A percentile compares a stretch with the other conserved stretches of the same genome.
These are phyloP conservation scores for Camptogramma bilineatum DNA, from an alignment of 2,888 invertebrate species.

Conservation along the genomic window DNA sequence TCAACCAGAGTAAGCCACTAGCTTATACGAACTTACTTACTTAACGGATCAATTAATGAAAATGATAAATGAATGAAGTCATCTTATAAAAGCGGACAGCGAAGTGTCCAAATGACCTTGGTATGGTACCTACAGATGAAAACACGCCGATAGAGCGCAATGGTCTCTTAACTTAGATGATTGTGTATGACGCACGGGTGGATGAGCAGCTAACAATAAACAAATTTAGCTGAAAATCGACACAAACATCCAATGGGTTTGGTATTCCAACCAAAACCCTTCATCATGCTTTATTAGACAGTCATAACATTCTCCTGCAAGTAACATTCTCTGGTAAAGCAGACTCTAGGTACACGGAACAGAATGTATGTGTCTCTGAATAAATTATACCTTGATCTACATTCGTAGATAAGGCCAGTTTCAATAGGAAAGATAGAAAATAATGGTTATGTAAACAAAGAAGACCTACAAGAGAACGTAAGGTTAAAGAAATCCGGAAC, in stretches of 20 bases:
- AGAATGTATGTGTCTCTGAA: background rate
- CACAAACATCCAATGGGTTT: no score
- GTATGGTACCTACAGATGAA: slow-evolving; percentile 49
- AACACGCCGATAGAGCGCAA: slow-evolving; percentile 51
- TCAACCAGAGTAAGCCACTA: no score
- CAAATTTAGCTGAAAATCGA: background rate
- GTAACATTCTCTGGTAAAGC: background rate
- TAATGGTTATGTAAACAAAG: slow-evolving; percentile 1
- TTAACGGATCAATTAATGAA: slow-evolving; percentile 51
- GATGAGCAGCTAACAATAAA: slow-evolving; percentile 5
- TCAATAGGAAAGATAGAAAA: background rate
- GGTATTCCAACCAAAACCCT: no score
- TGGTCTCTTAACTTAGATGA: slow-evolving; percentile 53
- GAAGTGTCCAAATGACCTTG: slow-evolving; percentile 53
- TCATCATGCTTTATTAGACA: no score
- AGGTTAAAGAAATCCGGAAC: slow-evolving; percentile 11
- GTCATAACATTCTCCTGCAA: no score
- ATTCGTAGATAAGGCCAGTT: background rate
- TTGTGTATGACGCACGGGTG: slow-evolving; percentile 51
- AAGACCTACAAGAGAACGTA: slow-evolving; percentile 1
- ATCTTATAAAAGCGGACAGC: slow-evolving; percentile 56
- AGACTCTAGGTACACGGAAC: background rate
- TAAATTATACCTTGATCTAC: slow-evolving; percentile 1
- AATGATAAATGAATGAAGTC: slow-evolving; percentile 58
- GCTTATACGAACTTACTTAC: no score